Base-by-base conservation (phyloP, 2,888 invertebrate genomes). In the Eurytoma adleriae region DNA sequence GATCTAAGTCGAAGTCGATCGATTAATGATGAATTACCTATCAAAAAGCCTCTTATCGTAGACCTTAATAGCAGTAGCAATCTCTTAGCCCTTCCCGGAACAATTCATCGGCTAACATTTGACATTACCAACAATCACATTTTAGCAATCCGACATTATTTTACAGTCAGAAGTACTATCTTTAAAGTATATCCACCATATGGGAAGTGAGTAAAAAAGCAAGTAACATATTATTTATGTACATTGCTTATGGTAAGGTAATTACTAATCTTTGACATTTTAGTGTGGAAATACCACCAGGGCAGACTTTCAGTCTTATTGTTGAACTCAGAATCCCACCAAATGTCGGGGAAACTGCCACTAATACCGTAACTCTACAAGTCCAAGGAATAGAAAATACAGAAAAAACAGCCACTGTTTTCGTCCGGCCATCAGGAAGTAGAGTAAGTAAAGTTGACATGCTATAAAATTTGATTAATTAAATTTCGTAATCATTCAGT, bases 91-190 rank as follows among this genome's bases (percentile, higher is more conserved):
- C 57, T 78, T 20, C 87, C 90, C 16, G 89, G 88, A 20, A 84
- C 84, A 3, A n/a, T 69, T 7, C 79, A 87, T 54, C 84, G 85
- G 91, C 86, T 96, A n/a, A 92, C 93, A 81, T 96, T 95, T 86
- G 95, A 95, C 89, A 94, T 96, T 0, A 95, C 94, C 0, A 96
- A 96, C 90, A 94, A 93, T 59, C 89, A 93, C 93, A n/a, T 92
- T 92, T 13, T 93, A 91, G 82, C 88, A 92, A 0, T 92, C 92
- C 24, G 91, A 91, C 80, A 94, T 93, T 84, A 90, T 90, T 75
- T 95, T 94, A 86, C 92, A 92, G 92, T 13, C 93, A 94, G 73
- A 92, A 95, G 85, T 91, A 93, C 78, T 90, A 92, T 18, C 93
- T 93, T 88, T n/a, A 83, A 76, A 83, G 92, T 95, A 80, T 91